Evolutionary conservation across 2,113 vertebrate species (phyloP).

Genomic region (Istiophorus platypterus): DNA sequence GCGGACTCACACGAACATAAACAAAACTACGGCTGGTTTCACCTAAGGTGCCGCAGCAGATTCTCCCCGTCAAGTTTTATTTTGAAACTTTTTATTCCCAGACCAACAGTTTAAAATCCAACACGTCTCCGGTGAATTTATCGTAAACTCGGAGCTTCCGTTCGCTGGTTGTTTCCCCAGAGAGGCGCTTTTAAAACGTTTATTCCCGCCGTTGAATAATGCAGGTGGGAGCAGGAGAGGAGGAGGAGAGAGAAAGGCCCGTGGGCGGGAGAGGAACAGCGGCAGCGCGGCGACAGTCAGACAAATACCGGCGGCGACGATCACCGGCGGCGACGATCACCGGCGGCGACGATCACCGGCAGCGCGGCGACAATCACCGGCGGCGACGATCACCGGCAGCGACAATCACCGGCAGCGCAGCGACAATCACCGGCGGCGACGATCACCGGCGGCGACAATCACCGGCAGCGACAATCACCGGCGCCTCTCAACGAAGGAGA

Average conservation of each 20-base stretch:
- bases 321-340: too few species aligned
- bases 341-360: too few species aligned
- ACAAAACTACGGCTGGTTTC: background rate
- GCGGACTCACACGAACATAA: too few species aligned
- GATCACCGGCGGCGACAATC: too few species aligned
- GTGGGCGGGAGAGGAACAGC: background rate
- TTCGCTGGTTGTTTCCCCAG: background rate
- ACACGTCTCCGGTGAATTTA: background rate
- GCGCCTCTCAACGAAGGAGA: constrained; percentile 19
- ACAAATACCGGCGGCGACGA: constrained; percentile 4
- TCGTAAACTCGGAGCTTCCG: background rate
- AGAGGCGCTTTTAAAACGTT: background rate
- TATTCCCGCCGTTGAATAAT: constrained; percentile 9
- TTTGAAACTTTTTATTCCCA: background rate
- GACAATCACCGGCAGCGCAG: too few species aligned
- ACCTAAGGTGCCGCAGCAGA: background rate
- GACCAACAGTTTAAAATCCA: background rate
- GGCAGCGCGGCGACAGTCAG: too few species aligned
- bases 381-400: too few species aligned
- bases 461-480: background rate
- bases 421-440: too few species aligned
- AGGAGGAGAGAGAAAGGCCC: background rate
- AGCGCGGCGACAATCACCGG: too few species aligned
- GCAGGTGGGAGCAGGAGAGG: background rate
- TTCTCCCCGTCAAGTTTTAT: background rate